A percentile compares a stretch with the other conserved stretches of the same genome.
Conservation (phyloP, 2,888 invertebrate species). For the Blastobasis adustella region DNA sequence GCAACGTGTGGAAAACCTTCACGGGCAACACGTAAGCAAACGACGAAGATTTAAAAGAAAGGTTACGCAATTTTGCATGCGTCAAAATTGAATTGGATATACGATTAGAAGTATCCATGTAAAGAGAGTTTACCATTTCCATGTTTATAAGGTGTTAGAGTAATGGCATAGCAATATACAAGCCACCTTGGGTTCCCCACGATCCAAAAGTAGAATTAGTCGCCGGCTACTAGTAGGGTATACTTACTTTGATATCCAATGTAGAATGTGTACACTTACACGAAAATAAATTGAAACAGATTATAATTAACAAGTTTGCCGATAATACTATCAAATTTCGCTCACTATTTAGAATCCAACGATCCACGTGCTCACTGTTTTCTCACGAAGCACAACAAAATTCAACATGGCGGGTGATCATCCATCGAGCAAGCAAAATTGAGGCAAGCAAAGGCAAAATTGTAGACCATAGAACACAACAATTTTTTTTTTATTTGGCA, state of each 20-base stretch:
- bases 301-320: constrained; percentile 36
- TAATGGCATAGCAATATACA: constrained; percentile 12
- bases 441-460: too few species aligned
- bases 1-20: constrained; percentile 60
- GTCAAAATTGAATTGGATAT: constrained; percentile 30
- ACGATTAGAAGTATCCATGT: background rate
- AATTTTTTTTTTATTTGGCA: too few species aligned
- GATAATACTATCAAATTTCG: constrained; percentile 63
- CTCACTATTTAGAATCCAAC: constrained; percentile 48
- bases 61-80: constrained; percentile 67
- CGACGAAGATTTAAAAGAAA: constrained; percentile 62
- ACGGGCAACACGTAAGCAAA: constrained; percentile 72
- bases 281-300: constrained; percentile 32
- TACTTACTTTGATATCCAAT: constrained; percentile 57
- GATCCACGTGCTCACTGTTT: constrained; percentile 84
- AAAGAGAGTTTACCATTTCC: constrained; percentile 16
- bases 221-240: constrained; percentile 40
- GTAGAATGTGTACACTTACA: constrained; percentile 37
- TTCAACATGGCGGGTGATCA: constrained; percentile 76
- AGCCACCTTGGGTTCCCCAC: constrained; percentile 22
- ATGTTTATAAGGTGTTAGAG: constrained; percentile 15
- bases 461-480: too few species aligned
- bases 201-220: constrained; percentile 47
- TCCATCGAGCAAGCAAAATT: too few species aligned
- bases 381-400: constrained; percentile 74